phyloP scores from a whole-genome alignment of 2,888 invertebrate genomes.

The Teleiodes luculella region DNA sequence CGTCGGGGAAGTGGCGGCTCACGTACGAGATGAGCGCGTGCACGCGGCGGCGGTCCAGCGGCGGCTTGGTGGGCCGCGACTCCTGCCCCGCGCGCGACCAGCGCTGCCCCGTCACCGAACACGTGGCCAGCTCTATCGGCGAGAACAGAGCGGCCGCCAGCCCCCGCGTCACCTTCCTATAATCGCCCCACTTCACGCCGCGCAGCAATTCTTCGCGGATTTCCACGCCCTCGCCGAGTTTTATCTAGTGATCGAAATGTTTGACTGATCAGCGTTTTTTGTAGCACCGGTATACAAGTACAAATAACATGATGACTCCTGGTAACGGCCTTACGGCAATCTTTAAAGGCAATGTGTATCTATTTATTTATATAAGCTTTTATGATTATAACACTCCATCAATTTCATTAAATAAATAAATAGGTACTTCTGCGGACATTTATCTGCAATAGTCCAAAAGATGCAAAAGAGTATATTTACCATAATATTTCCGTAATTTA shows the following conservation, averaged over 20 bases:
- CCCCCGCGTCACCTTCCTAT: slow-evolving; percentile 84
- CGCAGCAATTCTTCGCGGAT: slow-evolving; percentile 84
- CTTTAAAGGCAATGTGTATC: no score
- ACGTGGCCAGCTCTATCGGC: slow-evolving; percentile 85
- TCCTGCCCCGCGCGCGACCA: slow-evolving; percentile 86
- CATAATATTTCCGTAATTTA: no score
- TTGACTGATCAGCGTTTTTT: no score
- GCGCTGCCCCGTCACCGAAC: slow-evolving; percentile 86
- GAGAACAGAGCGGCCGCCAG: slow-evolving; percentile 86
- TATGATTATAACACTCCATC: no score
- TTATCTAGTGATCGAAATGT: slow-evolving; percentile 70
- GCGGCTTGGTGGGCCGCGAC: slow-evolving; percentile 86
- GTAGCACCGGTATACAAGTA: no score
- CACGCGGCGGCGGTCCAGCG: slow-evolving; percentile 84
- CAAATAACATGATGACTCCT: no score
- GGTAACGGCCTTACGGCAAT: no score
- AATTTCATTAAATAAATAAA: no score
- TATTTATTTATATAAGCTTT: no score
- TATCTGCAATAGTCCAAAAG: no score
- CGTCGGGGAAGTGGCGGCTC: slow-evolving; percentile 84
- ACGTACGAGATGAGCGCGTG: slow-evolving; percentile 88
- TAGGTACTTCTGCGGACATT: no score
- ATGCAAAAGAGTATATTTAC: no score
- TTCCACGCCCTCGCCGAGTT: slow-evolving; percentile 85
- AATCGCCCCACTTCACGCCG: slow-evolving; percentile 86